Evolutionary conservation across 2,797 vertebrate species (phyloP).

Genomic region (Knipowitschia caucasica): DNA sequence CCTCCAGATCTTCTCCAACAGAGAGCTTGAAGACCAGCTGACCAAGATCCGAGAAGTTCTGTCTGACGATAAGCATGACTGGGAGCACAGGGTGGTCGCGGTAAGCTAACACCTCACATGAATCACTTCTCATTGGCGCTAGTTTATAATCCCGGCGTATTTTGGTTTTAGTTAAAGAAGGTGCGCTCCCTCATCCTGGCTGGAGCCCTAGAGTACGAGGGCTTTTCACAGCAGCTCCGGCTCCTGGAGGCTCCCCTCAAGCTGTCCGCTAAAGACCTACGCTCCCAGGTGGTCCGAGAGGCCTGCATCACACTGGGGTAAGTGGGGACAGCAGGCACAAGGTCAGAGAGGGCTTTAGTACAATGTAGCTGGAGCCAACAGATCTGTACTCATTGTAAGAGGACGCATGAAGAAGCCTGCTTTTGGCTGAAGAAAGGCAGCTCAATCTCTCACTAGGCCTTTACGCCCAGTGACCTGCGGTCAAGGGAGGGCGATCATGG

Average conservation of each 20-base stretch:
- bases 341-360: too few species aligned
- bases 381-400: too few species aligned
- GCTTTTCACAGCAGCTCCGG: constrained; percentile 91
- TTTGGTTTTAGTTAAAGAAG: constrained; percentile 84
- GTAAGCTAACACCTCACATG: constrained; percentile 72
- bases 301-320: constrained; percentile 97
- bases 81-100: constrained; percentile 92
- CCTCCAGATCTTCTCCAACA: constrained; percentile 89
- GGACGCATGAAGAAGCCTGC: too few species aligned
- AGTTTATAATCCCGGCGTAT: neutral
- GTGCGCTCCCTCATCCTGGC: constrained; percentile 90
- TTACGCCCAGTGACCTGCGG: too few species aligned
- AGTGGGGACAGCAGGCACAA: too few species aligned
- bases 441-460: too few species aligned
- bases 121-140: neutral
- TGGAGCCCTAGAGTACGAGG: constrained; percentile 89
- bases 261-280: constrained; percentile 92
- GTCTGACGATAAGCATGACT: constrained; percentile 96
- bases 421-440: too few species aligned
- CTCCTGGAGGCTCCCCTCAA: constrained; percentile 91
- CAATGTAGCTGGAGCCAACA: too few species aligned
- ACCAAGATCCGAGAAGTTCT: constrained; percentile 92
- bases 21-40: constrained; percentile 93
- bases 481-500: too few species aligned
- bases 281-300: constrained; percentile 96